Percentiles rank a stretch among this genome's conserved stretches.
phyloP scores from a whole-genome alignment of 2,113 vertebrate genomes.

The Sakesphorus luctuosus region DNA sequence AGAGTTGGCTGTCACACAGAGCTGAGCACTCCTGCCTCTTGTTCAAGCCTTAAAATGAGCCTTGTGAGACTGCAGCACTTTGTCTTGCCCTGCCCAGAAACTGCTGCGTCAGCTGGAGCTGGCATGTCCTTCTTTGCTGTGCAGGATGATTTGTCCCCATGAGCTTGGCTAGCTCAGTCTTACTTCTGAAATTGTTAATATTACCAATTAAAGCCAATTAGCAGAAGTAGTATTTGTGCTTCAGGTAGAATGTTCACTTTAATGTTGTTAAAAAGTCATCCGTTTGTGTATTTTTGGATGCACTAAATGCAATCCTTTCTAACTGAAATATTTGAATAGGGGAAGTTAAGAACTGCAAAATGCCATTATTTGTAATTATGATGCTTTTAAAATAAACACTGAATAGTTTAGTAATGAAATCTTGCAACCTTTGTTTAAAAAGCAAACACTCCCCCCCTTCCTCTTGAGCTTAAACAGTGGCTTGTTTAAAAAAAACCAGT shows the following conservation, averaged over 20 bases:
- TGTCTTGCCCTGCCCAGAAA: not conserved
- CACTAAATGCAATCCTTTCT: not conserved
- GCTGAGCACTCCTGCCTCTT: not conserved
- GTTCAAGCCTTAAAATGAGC: not conserved
- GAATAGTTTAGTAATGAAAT: slow-evolving; percentile 44
- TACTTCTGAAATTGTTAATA: not conserved
- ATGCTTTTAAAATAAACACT: slow-evolving; percentile 47
- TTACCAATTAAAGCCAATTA: not conserved
- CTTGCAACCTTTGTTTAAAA: slow-evolving; percentile 60
- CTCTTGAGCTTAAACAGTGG: slow-evolving; percentile 55
- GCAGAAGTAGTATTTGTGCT: not conserved
- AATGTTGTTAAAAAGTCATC: not conserved
- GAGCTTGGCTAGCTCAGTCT: not conserved
- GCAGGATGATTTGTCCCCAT: not conserved
- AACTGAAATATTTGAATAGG: not conserved
- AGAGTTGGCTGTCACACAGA: not conserved
- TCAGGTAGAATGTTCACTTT: not conserved
- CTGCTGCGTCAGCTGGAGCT: not conserved
- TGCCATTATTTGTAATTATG: slow-evolving; percentile 21
- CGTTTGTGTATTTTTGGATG: not conserved
- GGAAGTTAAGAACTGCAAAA: slow-evolving; percentile 38
- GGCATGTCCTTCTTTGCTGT: not conserved
- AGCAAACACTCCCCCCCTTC: slow-evolving; percentile 40
- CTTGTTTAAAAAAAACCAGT: slow-evolving; percentile 62
- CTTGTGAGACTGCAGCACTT: not conserved